These are phyloP conservation scores for Drosophila murphyi DNA, from an alignment of 1,140 invertebrate genomes.

Conservation along the genomic window DNA sequence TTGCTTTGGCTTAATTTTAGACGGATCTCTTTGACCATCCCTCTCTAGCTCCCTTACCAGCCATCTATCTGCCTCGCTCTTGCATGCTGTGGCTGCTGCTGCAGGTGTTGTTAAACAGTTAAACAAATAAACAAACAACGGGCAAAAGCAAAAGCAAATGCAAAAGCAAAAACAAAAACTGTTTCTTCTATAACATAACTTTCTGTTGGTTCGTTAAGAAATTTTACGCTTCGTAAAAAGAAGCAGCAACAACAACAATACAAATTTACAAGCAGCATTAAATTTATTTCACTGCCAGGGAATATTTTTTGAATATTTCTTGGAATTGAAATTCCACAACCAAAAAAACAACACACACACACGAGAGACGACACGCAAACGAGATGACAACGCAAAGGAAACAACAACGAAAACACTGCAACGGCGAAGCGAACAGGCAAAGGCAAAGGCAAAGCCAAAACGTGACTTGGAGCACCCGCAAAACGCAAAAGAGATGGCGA, in stretches of 20 bases:
- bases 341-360: constrained; percentile 27
- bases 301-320: constrained; percentile 83
- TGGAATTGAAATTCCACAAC: constrained; percentile 74
- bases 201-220: constrained; percentile 78
- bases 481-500: constrained; percentile 11
- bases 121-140: constrained; percentile 78
- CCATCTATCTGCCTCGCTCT: constrained; percentile 4
- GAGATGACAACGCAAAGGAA: constrained; percentile 76
- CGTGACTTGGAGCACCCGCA: constrained; percentile 65
- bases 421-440: constrained; percentile 33
- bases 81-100: constrained; percentile 37
- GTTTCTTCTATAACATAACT: constrained; percentile 61
- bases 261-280: constrained; percentile 72
- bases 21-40: constrained; percentile 31
- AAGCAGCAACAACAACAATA: constrained; percentile 36
- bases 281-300: constrained; percentile 76
- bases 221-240: constrained; percentile 78
- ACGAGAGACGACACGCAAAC: constrained; percentile 66
- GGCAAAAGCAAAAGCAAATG: constrained; percentile 47
- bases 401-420: constrained; percentile 46
- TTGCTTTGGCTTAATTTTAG: constrained; percentile 75
- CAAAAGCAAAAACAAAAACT: constrained; percentile 35
- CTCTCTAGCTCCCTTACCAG: constrained; percentile 2
- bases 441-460: constrained; percentile 55
- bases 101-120: constrained; percentile 81